Conservation (phyloP, 1,140 invertebrate species). For the Popillia japonica region DNA sequence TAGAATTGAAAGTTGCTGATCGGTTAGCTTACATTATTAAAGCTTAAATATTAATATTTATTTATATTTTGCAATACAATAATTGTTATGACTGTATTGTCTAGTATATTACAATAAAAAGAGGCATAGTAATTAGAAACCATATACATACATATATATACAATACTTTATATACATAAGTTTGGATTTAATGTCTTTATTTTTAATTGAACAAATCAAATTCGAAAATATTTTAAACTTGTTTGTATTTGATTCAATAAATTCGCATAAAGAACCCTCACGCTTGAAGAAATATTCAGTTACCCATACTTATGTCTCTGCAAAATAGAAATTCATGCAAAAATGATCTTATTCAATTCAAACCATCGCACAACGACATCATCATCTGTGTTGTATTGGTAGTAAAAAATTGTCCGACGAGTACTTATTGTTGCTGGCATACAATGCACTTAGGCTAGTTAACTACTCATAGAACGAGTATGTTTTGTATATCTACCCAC, state of each 20-base stretch:
- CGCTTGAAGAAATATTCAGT: constrained; percentile 26
- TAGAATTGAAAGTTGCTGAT: too few relatives aligned
- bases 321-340: constrained; percentile 20
- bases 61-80: too few relatives aligned
- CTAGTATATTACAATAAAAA: too few relatives aligned
- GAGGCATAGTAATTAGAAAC: too few relatives aligned
- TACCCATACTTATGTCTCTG: constrained; percentile 30
- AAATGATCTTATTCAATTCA: not conserved
- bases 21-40: too few relatives aligned
- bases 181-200: too few relatives aligned
- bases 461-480: constrained; percentile 24
- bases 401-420: constrained; percentile 17
- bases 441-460: constrained; percentile 30
- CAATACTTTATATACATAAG: too few relatives aligned
- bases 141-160: too few relatives aligned
- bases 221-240: not conserved
- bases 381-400: constrained; percentile 14
- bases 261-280: not conserved
- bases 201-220: too few relatives aligned
- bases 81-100: too few relatives aligned
- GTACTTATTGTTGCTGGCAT: constrained; percentile 14
- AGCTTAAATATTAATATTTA: too few relatives aligned
- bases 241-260: not conserved
- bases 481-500: constrained; percentile 26
- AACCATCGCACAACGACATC: constrained; percentile 10